phyloP scores from a whole-genome alignment of 2,113 vertebrate species.

The Bubo blakistoni region DNA sequence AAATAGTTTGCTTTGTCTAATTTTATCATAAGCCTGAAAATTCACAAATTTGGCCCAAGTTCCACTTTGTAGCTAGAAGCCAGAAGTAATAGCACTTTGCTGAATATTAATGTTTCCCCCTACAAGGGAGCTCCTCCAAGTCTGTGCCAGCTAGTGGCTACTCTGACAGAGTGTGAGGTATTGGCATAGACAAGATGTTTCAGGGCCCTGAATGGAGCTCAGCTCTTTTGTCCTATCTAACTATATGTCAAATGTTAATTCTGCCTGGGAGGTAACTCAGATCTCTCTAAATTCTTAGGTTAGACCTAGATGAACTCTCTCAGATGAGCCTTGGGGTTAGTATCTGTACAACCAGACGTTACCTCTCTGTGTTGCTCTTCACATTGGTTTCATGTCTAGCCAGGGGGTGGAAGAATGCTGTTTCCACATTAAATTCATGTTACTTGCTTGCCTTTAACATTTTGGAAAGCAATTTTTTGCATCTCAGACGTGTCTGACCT shows the following conservation, averaged over 20 bases:
- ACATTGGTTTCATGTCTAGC: neutral
- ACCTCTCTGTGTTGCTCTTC: neutral
- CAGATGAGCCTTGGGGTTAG: neutral
- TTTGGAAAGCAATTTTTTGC: neutral
- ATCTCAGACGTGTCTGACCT: neutral
- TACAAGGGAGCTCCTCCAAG: neutral
- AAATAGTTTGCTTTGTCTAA: neutral
- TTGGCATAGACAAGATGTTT: neutral
- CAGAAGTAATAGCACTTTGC: neutral
- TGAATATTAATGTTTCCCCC: neutral
- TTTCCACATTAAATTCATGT: neutral
- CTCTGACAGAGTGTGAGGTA: accelerated
- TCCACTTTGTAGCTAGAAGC: neutral
- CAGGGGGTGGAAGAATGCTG: neutral
- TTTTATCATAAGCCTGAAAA: neutral
- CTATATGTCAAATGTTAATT: neutral
- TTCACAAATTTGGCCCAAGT: neutral
- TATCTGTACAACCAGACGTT: neutral
- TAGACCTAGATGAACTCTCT: neutral
- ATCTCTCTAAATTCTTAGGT: neutral
- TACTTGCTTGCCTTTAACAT: neutral
- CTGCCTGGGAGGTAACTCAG: neutral
- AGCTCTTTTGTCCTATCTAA: neutral
- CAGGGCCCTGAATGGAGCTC: neutral
- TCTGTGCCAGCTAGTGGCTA: neutral